phyloP scores from a whole-genome alignment of 2,888 invertebrate genomes.

The Barypeithes pellucidus region DNA sequence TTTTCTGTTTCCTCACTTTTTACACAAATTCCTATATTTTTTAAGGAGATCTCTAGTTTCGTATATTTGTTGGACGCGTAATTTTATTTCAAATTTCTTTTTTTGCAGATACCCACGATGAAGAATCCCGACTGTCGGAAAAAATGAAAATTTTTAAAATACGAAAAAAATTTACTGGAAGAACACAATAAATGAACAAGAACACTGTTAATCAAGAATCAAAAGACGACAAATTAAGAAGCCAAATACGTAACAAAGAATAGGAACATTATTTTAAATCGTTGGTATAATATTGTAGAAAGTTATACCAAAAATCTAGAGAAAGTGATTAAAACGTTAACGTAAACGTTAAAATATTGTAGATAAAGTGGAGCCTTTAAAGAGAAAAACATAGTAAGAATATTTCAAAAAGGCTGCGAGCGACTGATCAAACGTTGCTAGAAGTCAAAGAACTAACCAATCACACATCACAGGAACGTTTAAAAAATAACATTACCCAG shows the following conservation, averaged over 20 bases:
- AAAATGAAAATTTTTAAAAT: constrained; percentile 34
- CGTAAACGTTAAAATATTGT: too few species aligned
- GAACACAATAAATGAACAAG: background rate
- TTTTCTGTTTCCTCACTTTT: too few species aligned
- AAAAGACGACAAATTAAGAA: background rate
- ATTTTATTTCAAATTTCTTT: constrained; percentile 11
- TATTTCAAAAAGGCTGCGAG: too few species aligned
- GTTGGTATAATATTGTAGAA: background rate
- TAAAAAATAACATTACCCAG: too few species aligned
- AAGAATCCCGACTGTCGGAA: background rate
- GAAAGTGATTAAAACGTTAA: background rate
- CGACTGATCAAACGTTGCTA: too few species aligned
- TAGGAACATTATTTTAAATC: background rate
- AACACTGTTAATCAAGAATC: background rate
- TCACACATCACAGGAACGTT: too few species aligned
- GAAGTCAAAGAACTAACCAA: too few species aligned
- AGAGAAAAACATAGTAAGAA: too few species aligned
- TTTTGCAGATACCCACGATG: constrained; percentile 23
- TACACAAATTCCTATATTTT: too few species aligned
- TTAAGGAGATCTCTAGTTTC: too few species aligned
- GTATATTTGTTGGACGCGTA: too few species aligned
- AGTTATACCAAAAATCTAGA: background rate
- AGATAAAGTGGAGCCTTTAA: too few species aligned
- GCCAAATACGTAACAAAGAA: background rate
- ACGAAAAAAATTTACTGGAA: constrained; percentile 23